Conservation (phyloP, 2,888 invertebrate genomes). For the Drosophila multiciliata region DNA sequence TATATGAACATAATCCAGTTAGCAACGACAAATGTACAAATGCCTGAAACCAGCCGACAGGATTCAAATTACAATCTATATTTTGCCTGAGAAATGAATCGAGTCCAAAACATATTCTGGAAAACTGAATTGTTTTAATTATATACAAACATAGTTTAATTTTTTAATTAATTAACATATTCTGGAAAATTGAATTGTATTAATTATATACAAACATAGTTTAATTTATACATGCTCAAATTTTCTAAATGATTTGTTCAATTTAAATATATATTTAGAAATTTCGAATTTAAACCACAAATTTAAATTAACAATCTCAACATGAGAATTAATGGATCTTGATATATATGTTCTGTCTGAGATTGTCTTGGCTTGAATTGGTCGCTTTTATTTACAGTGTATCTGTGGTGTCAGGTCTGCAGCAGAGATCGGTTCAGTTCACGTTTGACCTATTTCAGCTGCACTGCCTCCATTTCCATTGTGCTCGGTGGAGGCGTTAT, state of each 20-base stretch:
- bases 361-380: too few relatives aligned
- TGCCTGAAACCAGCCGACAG: not conserved
- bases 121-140: not conserved
- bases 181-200: not conserved
- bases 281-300: not conserved
- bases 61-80: not conserved
- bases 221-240: not conserved
- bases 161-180: too few relatives aligned
- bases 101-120: not conserved
- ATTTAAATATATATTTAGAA: not conserved
- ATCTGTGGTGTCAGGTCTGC: not conserved
- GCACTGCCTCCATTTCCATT: conserved; percentile 23
- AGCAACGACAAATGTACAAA: too few relatives aligned
- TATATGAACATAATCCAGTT: not conserved
- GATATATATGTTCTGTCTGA: not conserved
- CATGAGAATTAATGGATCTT: not conserved
- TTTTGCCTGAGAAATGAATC: not conserved
- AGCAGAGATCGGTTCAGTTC: conserved; percentile 51
- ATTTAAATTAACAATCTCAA: not conserved
- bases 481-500: not conserved
- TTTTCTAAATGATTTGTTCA: not conserved
- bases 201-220: not conserved
- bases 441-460: conserved; percentile 38
- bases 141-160: not conserved
- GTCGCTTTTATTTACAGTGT: not conserved